Evolutionary conservation across 2,113 vertebrate species (phyloP).

Genomic region (Sprattus sprattus): DNA sequence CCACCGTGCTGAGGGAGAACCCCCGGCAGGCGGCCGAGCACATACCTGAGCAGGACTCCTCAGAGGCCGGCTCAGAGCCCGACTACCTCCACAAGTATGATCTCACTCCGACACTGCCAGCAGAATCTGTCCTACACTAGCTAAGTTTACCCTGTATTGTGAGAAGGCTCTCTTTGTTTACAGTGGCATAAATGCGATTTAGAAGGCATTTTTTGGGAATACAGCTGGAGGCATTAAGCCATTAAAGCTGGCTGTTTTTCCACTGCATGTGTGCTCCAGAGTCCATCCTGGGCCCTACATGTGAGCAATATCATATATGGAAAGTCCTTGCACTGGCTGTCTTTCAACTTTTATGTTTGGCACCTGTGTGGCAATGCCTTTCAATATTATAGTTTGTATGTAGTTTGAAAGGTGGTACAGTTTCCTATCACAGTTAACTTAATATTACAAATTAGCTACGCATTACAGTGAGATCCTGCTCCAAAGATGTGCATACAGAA

Average conservation of each 20-base stretch:
- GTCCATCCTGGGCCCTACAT: no score
- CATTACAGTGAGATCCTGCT: background rate
- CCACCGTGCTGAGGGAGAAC: slow-evolving; percentile 93
- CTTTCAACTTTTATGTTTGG: no score
- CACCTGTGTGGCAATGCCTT: no score
- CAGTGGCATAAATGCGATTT: background rate
- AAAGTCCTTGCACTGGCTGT: no score
- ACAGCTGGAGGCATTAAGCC: background rate
- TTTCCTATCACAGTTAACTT: background rate
- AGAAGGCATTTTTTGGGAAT: background rate
- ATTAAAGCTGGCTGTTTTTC: background rate
- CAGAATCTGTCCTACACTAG: background rate
- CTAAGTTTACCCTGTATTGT: no score
- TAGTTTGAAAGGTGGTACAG: no score
- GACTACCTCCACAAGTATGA: slow-evolving; percentile 96
- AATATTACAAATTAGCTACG: background rate
- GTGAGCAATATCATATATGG: no score
- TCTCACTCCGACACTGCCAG: background rate
- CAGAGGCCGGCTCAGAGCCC: slow-evolving; percentile 93
- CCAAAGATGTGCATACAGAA: background rate
- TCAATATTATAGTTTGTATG: no score
- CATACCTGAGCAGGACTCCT: slow-evolving; percentile 86
- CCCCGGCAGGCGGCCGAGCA: slow-evolving; percentile 88
- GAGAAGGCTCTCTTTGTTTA: background rate
- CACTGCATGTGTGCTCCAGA: background rate